These are phyloP conservation scores for Athetis lepigone DNA, from an alignment of 2,888 invertebrate genomes.

Conservation along the genomic window DNA sequence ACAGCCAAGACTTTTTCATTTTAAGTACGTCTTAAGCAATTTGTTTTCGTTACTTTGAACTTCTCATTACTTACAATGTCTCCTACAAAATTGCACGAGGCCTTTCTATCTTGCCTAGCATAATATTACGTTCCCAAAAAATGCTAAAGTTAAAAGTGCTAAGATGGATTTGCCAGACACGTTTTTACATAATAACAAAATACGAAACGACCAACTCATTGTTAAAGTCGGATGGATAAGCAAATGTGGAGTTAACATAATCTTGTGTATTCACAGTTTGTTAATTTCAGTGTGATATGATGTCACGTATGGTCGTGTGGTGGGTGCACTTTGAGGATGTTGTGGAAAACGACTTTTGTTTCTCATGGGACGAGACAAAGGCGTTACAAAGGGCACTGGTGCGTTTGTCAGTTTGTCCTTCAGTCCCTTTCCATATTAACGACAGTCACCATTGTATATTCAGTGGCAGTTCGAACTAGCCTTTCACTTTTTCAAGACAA, in stretches of 20 bases:
- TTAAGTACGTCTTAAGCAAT: conserved; percentile 68
- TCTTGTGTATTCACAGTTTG: background rate
- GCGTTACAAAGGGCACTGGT: background rate
- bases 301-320: conserved; percentile 12
- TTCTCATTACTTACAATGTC: conserved; percentile 67
- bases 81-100: conserved; percentile 38
- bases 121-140: conserved; percentile 34
- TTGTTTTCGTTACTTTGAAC: conserved; percentile 70
- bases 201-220: background rate
- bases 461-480: background rate
- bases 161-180: conserved; percentile 25
- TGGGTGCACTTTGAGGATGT: background rate
- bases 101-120: conserved; percentile 27
- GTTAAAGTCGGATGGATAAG: background rate
- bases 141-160: conserved; percentile 8
- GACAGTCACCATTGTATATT: background rate
- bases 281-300: conserved; percentile 6
- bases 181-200: conserved; percentile 13
- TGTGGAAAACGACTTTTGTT: conserved; percentile 21
- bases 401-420: background rate
- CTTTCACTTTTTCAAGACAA: background rate
- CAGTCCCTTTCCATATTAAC: conserved; percentile 12
- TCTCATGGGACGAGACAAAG: conserved; percentile 3
- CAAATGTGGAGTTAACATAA: conserved; percentile 3
- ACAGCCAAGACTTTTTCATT: conserved; percentile 67